A percentile compares a stretch with the other conserved stretches of the same genome.
Conservation (phyloP, 2,113 vertebrate genomes). For the Mesocricetus auratus region DNA sequence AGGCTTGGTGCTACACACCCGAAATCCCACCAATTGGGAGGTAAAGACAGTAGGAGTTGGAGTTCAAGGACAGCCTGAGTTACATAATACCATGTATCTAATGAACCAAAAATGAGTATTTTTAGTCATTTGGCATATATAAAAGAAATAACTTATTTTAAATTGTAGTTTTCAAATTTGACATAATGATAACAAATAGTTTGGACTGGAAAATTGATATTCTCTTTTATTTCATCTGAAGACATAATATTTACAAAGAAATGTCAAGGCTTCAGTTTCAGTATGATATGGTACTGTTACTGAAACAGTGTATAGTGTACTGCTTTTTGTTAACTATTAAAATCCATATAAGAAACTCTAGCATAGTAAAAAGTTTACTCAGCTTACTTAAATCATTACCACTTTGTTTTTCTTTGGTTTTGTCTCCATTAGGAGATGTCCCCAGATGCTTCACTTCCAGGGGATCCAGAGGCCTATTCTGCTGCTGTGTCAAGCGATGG, state of each 20-base stretch:
- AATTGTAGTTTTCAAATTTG: conserved; percentile 58
- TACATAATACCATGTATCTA: neutral
- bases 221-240: conserved; percentile 49
- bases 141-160: conserved; percentile 56
- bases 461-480: conserved; percentile 88
- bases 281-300: conserved; percentile 38
- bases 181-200: conserved; percentile 45
- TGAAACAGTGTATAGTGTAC: neutral
- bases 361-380: neutral
- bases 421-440: conserved; percentile 89
- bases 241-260: conserved; percentile 66
- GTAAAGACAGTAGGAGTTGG: neutral
- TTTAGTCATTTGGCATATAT: conserved; percentile 48
- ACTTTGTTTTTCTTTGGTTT: conserved; percentile 68
- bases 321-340: conserved; percentile 39
- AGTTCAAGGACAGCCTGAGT: neutral
- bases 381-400: conserved; percentile 41
- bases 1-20: neutral
- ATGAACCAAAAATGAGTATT: neutral
- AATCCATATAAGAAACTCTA: conserved; percentile 19
- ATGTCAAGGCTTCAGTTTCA: conserved; percentile 44
- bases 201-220: conserved; percentile 31
- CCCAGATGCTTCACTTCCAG: conserved; percentile 90
- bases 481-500: conserved; percentile 86
- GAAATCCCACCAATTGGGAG: neutral